These are phyloP conservation scores for Eubasilissa regina DNA, from an alignment of 1,140 invertebrate genomes.

Conservation along the genomic window DNA sequence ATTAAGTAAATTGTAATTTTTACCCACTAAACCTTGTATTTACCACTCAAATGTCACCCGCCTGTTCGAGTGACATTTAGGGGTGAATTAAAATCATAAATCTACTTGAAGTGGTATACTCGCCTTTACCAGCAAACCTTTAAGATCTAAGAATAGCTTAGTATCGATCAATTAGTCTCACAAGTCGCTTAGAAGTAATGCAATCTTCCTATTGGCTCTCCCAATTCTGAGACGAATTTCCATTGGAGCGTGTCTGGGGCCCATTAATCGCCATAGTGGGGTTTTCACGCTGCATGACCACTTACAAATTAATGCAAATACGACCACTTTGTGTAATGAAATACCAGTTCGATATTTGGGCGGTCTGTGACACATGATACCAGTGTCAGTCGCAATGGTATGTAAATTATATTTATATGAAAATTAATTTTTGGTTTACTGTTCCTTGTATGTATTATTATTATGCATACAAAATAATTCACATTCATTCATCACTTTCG, in stretches of 20 bases:
- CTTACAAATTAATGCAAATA: slow-evolving; percentile 56
- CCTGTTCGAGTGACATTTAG: slow-evolving; percentile 41
- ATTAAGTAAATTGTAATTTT: slow-evolving; percentile 16
- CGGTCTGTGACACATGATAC: slow-evolving; percentile 35
- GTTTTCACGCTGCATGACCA: slow-evolving; percentile 50
- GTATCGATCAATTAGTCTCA: slow-evolving; percentile 44
- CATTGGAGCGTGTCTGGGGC: slow-evolving; percentile 43
- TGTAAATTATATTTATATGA: not conserved
- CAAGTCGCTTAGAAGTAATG: slow-evolving; percentile 24
- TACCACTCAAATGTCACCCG: slow-evolving; percentile 42
- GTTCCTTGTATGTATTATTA: too few relatives aligned
- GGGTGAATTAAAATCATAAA: slow-evolving; percentile 48
- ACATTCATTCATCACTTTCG: too few relatives aligned
- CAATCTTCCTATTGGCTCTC: slow-evolving; percentile 36
- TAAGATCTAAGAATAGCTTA: slow-evolving; percentile 37
- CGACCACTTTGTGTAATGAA: slow-evolving; percentile 51
- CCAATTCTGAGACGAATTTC: slow-evolving; percentile 36
- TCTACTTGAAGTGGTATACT: slow-evolving; percentile 31
- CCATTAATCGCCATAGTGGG: slow-evolving; percentile 46
- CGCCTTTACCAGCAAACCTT: slow-evolving; percentile 30
- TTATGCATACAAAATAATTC: not conserved
- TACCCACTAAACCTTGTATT: slow-evolving; percentile 30
- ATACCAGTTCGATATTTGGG: slow-evolving; percentile 25
- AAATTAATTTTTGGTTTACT: not conserved
- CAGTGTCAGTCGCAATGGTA: not conserved